These are phyloP conservation scores for Chrysina gloriosa DNA, from an alignment of 2,888 invertebrate species.

Conservation along the genomic window DNA sequence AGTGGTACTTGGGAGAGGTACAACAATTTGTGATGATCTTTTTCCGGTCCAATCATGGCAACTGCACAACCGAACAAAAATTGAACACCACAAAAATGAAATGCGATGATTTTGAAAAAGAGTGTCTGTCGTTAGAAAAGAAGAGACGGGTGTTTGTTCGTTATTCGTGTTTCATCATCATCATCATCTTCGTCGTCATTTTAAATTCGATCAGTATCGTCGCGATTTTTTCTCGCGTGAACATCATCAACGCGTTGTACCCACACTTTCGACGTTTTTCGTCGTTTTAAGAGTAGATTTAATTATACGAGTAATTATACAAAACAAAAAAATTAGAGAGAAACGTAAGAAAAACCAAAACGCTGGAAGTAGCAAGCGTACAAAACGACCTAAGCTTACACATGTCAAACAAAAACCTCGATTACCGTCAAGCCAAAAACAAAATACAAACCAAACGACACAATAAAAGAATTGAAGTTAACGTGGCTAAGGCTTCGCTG, in stretches of 20 bases:
- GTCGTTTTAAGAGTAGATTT: neutral
- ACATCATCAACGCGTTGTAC: conserved; percentile 25
- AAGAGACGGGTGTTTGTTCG: conserved; percentile 11
- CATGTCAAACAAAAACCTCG: conserved; percentile 7
- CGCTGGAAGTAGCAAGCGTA: conserved; percentile 17
- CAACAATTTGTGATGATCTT: conserved; percentile 70
- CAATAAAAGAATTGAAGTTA: conserved; percentile 1
- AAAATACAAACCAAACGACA: conserved; percentile 21
- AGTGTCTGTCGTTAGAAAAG: conserved; percentile 10
- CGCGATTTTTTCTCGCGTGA: neutral
- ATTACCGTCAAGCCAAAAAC: conserved; percentile 17
- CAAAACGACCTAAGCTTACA: conserved; percentile 30
- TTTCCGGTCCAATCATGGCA: conserved; percentile 70
- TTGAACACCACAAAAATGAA: conserved; percentile 46
- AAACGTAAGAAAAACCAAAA: conserved; percentile 4
- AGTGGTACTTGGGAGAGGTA: conserved; percentile 69
- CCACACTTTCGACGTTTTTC: neutral
- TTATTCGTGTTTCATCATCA: conserved; percentile 2
- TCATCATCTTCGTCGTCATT: conserved; percentile 1
- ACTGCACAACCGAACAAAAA: conserved; percentile 57
- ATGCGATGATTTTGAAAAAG: conserved; percentile 19
- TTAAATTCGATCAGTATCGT: neutral
- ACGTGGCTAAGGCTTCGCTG: neutral
- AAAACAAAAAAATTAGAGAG: conserved; percentile 8
- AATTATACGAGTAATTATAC: no score